Percentiles rank a stretch among this genome's conserved stretches.
These are phyloP conservation scores for Mohoua ochrocephala DNA, from an alignment of 2,113 vertebrate species.

Conservation along the genomic window DNA sequence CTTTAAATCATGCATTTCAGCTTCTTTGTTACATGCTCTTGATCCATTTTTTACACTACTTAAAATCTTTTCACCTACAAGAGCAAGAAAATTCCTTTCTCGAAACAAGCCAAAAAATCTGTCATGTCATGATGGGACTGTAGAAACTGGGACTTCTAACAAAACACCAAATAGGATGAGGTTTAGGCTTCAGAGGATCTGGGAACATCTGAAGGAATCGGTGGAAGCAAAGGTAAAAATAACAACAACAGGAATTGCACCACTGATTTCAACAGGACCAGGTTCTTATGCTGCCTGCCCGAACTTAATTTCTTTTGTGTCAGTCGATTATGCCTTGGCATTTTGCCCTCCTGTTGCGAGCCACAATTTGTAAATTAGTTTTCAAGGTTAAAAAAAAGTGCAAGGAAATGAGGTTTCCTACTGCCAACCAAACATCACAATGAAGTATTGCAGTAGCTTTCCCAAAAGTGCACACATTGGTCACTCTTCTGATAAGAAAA, in stretches of 20 bases:
- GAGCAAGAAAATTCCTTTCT: background rate
- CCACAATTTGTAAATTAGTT: background rate
- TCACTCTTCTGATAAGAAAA: background rate
- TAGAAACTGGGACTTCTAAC: background rate
- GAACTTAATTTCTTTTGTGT: background rate
- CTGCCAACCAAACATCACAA: background rate
- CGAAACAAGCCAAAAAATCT: background rate
- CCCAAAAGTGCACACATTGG: background rate
- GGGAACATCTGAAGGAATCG: background rate
- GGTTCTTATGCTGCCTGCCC: background rate
- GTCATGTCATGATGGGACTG: background rate
- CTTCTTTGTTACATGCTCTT: background rate
- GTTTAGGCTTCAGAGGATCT: background rate
- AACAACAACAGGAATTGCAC: background rate
- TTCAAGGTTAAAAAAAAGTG: conserved; percentile 2
- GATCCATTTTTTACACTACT: background rate
- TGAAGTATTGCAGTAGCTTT: background rate
- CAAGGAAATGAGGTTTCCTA: conserved; percentile 1
- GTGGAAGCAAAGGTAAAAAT: background rate
- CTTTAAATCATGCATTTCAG: background rate
- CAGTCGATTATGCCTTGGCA: background rate
- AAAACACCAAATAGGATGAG: background rate
- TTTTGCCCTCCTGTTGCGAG: background rate
- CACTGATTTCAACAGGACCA: background rate
- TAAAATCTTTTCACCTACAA: background rate